Conservation (phyloP, 2,888 invertebrate genomes). For the Zaprionus obscuricornis region DNA sequence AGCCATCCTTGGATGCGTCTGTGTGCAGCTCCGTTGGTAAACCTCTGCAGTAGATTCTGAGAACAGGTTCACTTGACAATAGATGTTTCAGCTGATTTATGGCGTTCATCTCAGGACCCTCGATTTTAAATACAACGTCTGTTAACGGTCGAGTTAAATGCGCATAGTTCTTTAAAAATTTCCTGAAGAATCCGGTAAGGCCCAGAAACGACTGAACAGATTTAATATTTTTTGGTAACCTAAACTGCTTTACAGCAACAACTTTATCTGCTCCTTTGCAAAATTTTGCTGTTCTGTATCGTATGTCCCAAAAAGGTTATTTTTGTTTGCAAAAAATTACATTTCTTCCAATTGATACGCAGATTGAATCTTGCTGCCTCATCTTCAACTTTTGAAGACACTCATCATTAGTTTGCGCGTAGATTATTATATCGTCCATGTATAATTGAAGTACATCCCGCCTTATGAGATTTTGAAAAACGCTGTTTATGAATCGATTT, state of each 20-base stretch:
- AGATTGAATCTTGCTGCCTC: not conserved
- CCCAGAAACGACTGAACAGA: not conserved
- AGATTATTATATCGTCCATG: constrained; percentile 9
- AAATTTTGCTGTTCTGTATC: not conserved
- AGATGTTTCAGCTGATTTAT: not conserved
- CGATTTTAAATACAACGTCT: constrained; percentile 2
- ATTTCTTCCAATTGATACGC: constrained; percentile 6
- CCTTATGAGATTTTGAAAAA: constrained; percentile 2
- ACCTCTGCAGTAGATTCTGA: too few species aligned
- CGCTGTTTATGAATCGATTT: too few species aligned
- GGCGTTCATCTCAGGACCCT: not conserved
- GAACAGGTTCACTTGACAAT: too few species aligned
- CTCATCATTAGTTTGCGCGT: not conserved
- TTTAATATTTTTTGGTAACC: not conserved
- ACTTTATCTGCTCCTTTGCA: not conserved
- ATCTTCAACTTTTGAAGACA: not conserved
- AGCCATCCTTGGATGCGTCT: not conserved
- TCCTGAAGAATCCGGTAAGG: not conserved
- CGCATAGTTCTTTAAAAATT: not conserved
- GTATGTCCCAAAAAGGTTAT: not conserved
- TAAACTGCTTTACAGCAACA: not conserved
- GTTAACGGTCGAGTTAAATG: not conserved
- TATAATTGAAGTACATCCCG: not conserved
- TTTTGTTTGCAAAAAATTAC: constrained; percentile 1
- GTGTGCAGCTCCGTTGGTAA: not conserved